A percentile compares a stretch with the other conserved stretches of the same genome.
Conservation (phyloP, 2,797 vertebrate genomes). For the Bradypus variegatus region DNA sequence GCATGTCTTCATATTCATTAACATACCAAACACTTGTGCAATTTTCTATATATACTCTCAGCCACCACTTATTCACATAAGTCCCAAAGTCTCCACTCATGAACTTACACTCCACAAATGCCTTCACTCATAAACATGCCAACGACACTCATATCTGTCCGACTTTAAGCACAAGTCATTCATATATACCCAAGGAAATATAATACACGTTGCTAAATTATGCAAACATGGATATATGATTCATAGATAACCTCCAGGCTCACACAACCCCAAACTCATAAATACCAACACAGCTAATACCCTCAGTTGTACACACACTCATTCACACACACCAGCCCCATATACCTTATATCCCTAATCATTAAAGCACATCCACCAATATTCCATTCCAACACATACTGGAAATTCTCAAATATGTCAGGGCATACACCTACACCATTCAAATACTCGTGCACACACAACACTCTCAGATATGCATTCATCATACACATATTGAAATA, state of each 20-base stretch:
- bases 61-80: not conserved
- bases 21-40: not conserved
- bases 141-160: not conserved
- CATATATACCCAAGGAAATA: not conserved
- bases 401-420: not conserved
- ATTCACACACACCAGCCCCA: not conserved
- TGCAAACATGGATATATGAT: not conserved
- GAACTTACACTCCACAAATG: not conserved
- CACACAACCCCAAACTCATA: not conserved
- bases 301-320: not conserved
- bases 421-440: not conserved
- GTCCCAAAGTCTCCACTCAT: not conserved
- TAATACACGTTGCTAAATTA: not conserved
- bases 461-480: not conserved
- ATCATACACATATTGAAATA: not conserved
- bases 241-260: not conserved
- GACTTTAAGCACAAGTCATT: not conserved
- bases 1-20: not conserved
- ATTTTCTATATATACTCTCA: not conserved
- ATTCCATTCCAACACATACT: not conserved
- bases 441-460: not conserved
- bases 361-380: not conserved
- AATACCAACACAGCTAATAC: not conserved
- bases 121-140: not conserved
- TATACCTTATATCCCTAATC: not conserved